Base-by-base conservation (phyloP, 2,888 invertebrate species). In the Amblyjoppa fuscipennis region DNA sequence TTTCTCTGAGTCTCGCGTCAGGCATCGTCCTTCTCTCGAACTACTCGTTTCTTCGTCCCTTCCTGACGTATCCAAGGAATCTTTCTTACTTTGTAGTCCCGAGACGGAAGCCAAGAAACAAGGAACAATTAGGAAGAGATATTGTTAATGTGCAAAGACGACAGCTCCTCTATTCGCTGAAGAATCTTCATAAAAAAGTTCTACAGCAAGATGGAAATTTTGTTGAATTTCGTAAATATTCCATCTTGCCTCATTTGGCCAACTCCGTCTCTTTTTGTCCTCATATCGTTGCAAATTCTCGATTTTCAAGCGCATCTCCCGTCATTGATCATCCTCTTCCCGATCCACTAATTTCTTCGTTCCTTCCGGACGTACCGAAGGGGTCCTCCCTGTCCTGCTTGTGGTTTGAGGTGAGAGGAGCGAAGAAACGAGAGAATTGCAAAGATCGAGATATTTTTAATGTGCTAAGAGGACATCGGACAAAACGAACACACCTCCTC, bases 361-460 rank as follows among this genome's bases (percentile, higher is more conserved):
- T 4, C 28, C 20, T 34, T 59, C n/a, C 51, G 16, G 25, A 28
- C 38, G 49, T 61, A 13, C 51, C 49, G 38, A 31, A 20, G 20
- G 64, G 45, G 34, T 11, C 59, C 11, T 7, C 38, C 66, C 41
- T 34, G 49, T 13, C 7, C 69, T 45, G 78, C 16, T 7, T 25
- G 34, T 13, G 66, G 31, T 51, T 11, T 20, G n/a, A 9, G 20
- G 20, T 38, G 76, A 76, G 76, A 76, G 34, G 70, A 41, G 69
- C 49, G 9, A 51, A 69, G 49, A 61, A 70, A 56, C 45, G 20
- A 56, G 75, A 83, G 64, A 59, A 80, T 76, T 28, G 66, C 68
- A 34, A 9, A 69, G 73, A 78, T 68, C 78, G 78, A 83, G 73
- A 0, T 34, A 34, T 34, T 6, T 6, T 34, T 6, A 34, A 34